Evolutionary conservation across 2,888 invertebrate genomes (phyloP).

Genomic region (Germaria angustata): DNA sequence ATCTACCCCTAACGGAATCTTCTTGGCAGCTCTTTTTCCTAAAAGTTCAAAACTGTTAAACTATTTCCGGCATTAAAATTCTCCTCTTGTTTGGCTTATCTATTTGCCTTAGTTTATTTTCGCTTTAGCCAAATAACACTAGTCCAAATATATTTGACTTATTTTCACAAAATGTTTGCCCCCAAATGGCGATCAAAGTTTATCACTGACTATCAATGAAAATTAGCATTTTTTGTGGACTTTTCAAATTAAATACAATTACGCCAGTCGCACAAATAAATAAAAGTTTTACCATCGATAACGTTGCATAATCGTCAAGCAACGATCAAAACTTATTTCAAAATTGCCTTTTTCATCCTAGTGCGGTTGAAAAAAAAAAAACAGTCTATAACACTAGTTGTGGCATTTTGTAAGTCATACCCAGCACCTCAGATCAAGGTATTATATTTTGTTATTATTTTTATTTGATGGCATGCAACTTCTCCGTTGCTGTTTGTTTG

Average conservation of each 20-base stretch:
- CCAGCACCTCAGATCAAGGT: conserved; percentile 31
- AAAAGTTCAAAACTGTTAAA: conserved; percentile 23
- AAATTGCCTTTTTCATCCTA: conserved; percentile 46
- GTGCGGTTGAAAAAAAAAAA: background rate
- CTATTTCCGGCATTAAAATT: conserved; percentile 13
- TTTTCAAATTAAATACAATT: conserved; percentile 16
- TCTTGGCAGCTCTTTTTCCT: background rate
- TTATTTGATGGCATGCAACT: conserved; percentile 22
- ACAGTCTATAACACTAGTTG: conserved; percentile 14
- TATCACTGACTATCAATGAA: conserved; percentile 58
- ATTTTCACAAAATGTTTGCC: conserved; percentile 28
- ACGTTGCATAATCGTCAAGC: conserved; percentile 59
- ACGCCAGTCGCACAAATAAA: conserved; percentile 7
- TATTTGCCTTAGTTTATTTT: conserved; percentile 13
- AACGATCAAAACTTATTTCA: conserved; percentile 60
- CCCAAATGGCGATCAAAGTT: conserved; percentile 62
- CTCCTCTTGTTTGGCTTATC: background rate
- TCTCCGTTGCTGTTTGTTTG: conserved; percentile 19
- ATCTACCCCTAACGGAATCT: conserved; percentile 40
- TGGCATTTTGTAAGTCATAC: conserved; percentile 38
- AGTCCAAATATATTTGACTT: background rate
- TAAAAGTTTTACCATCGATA: conserved; percentile 52
- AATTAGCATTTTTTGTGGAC: conserved; percentile 59
- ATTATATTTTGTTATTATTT: conserved; percentile 31
- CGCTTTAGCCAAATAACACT: background rate